Conservation (phyloP, 2,888 invertebrate species). For the Phengaris arion region DNA sequence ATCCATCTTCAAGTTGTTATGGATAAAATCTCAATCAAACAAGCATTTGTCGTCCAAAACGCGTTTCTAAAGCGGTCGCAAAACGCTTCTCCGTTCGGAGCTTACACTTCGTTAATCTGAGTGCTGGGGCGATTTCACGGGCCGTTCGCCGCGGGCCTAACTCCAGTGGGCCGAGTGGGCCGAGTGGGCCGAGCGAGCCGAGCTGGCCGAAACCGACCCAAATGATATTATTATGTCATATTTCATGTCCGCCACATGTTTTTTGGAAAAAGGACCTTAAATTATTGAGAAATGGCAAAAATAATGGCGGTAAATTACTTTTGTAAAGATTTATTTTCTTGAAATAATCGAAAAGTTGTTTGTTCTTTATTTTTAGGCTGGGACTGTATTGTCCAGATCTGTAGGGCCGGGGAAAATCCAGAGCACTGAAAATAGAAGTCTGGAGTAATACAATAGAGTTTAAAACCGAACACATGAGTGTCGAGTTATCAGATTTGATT, state of each 20-base stretch:
- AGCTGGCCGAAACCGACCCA: neutral
- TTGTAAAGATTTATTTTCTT: neutral
- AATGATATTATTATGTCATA: constrained; percentile 7
- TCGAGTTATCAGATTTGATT: too few species aligned
- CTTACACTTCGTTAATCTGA: neutral
- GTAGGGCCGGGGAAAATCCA: too few species aligned
- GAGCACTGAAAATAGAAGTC: too few species aligned
- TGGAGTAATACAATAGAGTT: too few species aligned
- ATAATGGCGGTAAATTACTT: constrained; percentile 8
- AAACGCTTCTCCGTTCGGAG: neutral
- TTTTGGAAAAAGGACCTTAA: constrained; percentile 5
- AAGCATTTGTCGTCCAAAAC: too few species aligned
- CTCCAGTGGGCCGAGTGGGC: neutral
- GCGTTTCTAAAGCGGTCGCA: neutral
- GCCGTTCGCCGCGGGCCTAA: neutral
- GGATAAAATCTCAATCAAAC: too few species aligned
- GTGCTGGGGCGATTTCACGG: constrained; percentile 22
- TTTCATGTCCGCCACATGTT: constrained; percentile 1
- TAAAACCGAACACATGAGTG: too few species aligned
- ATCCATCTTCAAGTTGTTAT: too few species aligned
- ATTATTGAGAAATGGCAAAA: neutral
- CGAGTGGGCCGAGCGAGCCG: neutral
- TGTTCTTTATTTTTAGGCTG: neutral
- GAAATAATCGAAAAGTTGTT: neutral
- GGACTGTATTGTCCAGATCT: too few species aligned